Base-by-base conservation (phyloP, 1,140 invertebrate species). In the Aethina tumida region DNA sequence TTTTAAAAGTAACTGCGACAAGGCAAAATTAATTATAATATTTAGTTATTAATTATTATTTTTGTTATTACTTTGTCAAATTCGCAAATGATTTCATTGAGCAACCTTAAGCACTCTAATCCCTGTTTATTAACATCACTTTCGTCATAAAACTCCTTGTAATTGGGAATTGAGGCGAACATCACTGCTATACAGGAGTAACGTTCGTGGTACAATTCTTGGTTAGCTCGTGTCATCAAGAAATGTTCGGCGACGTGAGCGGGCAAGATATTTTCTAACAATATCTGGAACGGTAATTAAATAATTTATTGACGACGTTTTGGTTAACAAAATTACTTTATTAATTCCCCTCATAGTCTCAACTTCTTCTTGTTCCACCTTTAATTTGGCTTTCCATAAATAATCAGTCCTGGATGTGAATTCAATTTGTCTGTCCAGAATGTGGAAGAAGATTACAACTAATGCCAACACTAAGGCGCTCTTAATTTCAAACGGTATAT, bases 11-110 rank as follows among this genome's bases (percentile, higher is more conserved):
- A 96, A 62, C 77, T 86, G 63, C 28, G 76, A 71, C 42, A 45
- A 34, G n/a, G n/a, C n/a, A n/a, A n/a, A n/a, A n/a, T n/a, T n/a
- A n/a, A n/a, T n/a, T n/a, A n/a, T n/a, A n/a, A n/a, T n/a, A n/a
- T n/a, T n/a, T n/a, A n/a, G n/a, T n/a, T n/a, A n/a, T n/a, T n/a
- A n/a, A n/a, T n/a, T n/a, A 18, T 15, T 16, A 19, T 10, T 6
- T 10, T 13, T 12, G 21, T 19, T n/a, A 45, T 57, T 66, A 93
- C 88, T 75, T 96, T 92, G 63, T 99, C 95, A 66, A 97, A 98
- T 62, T 97, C 95, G 50, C 91, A 96, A 39, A 98, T 96, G 41
- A 99, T 97, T 68, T 99, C 95, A 60, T 99, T 99, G 0, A 99
- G 68, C 9, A 99, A 68, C 37, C 94, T 64, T 26, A 99, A 62